These are phyloP conservation scores for Bimastos eiseni DNA, from an alignment of 2,888 invertebrate genomes.

Conservation along the genomic window DNA sequence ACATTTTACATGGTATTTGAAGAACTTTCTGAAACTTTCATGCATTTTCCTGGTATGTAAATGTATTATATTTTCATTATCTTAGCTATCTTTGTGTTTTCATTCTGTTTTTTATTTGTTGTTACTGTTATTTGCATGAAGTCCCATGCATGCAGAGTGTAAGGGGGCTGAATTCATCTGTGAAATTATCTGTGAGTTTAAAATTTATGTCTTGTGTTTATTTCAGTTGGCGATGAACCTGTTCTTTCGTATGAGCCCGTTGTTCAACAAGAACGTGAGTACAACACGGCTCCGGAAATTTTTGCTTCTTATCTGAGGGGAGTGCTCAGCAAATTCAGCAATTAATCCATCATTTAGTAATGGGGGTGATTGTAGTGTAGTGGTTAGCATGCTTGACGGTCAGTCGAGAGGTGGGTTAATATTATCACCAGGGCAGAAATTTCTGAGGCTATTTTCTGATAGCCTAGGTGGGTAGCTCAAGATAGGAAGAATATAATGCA, in stretches of 20 bases:
- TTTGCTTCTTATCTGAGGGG: too few relatives aligned
- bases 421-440: too few relatives aligned
- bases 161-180: neutral
- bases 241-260: conserved; percentile 88
- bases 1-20: too few relatives aligned
- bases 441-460: too few relatives aligned
- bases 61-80: neutral
- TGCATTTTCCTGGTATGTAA: neutral
- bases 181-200: neutral
- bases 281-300: neutral
- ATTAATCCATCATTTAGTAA: too few relatives aligned
- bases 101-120: neutral
- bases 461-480: too few relatives aligned
- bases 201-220: neutral
- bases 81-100: neutral
- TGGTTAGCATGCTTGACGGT: too few relatives aligned
- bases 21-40: neutral
- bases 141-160: too few relatives aligned
- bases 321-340: too few relatives aligned
- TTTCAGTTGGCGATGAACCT: conserved; percentile 64
- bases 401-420: too few relatives aligned
- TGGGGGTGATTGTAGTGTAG: too few relatives aligned
- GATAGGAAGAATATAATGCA: neutral
- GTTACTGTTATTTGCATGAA: neutral
- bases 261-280: conserved; percentile 75